Evolutionary conservation across 2,888 invertebrate genomes (phyloP), one percentile per base, ranked within the genome.

Genomic region (Thymelicus lineola): DNA sequence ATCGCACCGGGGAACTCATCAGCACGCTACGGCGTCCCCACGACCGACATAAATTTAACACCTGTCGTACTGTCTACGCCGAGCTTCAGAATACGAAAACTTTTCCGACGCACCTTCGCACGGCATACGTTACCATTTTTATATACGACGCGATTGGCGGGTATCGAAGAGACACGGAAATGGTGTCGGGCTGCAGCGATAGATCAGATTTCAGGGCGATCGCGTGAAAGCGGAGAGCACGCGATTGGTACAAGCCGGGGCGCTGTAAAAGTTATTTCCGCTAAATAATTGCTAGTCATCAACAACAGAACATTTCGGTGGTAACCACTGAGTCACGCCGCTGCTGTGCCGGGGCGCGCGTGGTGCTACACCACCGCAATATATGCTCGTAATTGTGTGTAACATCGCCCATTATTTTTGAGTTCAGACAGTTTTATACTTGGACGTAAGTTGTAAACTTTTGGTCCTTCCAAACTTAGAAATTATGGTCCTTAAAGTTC

Each of bases 31-130:
- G 57, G 77, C 81, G 79, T 81, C 68, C 68, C 57, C 62, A 20
- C 58, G 38, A 57, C 46, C 36, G 75, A 76, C 83, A 87, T 88
- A 89, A 89, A 88, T 88, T 85, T 84, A 84, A 86, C 89, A 88
- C 89, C 88, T 88, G 89, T 86, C 87, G 36, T 62, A 62, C 46
- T 46, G 28, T 48, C 61, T 62, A 36, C 35, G 15, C 46, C 28
- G 12, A 42, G 42, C 10, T 73, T 74, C 74, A 55, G 61, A 59
- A 66, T 7, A 46, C 58, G 57, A 48, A 68, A 71, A 72, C 46
- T 50, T 68, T 60, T 35, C 48, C 48, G 12, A 12, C 15, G 55
- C 50, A 60, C 36, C 38, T 20, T 12, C 46, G 17, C 14, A 65
- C 66, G 28, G 36, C 45, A 42, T 58, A 60, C 66, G 57, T 66